Evolutionary conservation across 1,140 invertebrate genomes (phyloP), one percentile per base, ranked within the genome.

Genomic region (Bombus polaris): DNA sequence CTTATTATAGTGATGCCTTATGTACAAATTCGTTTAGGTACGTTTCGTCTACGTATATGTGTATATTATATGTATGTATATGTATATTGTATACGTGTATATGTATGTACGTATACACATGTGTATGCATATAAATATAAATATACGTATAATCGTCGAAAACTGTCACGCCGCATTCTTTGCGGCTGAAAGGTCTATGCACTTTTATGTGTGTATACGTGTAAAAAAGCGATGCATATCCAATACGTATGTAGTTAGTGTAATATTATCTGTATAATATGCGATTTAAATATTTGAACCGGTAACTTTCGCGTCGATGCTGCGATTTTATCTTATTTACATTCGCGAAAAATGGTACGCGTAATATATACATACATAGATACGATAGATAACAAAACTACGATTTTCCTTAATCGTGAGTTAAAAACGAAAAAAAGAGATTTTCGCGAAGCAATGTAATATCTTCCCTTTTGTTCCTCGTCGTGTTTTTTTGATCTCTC

Each of bases 261-360:
- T 90, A 90, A 90, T 74, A 89, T 85, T 89, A 90, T 90, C 75
- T 90, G 89, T 90, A 90, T 83, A 83, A 87, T 89, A 89, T 86
- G 77, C 88, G 88, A 86, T 75, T 78, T 70, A 74, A 85, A 89
- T 87, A 74, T 82, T 72, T 66, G 74, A 57, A 65, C 66, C 83
- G 65, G 32, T 72, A 39, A 10, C 10, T 44, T 42, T 65, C 32
- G 57, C 42, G 71, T 82, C 44, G 72, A 39, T 47, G 25, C 32
- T 22, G 39, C 37, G 18, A 68, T 65, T 72, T 82, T 71, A 83
- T 76, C 65, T 74, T 76, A 44, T 71, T 83, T 83, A 75, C 32
- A 47, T 76, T 81, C 47, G 74, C 66, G 59, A 32, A 57, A 82
- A 32, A 79, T 86, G 82, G 73, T 47, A 62, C 77, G n/a, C 37